These are phyloP conservation scores for Acanthornis magna DNA, from an alignment of 2,797 vertebrate genomes.

Conservation along the genomic window DNA sequence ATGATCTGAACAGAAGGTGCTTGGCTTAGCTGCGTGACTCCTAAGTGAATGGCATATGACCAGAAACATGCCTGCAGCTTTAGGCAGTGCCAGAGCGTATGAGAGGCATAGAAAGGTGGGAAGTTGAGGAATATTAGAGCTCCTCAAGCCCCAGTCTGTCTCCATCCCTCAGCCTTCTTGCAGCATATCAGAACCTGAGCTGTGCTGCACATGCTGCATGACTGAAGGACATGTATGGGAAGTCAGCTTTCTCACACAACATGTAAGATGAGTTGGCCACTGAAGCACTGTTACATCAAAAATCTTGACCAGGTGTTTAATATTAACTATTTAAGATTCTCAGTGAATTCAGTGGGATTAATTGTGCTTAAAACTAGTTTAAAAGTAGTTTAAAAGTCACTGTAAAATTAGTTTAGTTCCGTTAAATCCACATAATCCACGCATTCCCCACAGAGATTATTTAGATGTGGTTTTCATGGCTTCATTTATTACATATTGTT, in stretches of 20 bases:
- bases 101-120: background rate
- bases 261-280: background rate
- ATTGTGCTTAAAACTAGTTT: background rate
- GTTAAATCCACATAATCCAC: background rate
- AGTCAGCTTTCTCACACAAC: background rate
- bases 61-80: background rate
- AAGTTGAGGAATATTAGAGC: background rate
- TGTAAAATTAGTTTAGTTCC: background rate
- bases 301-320: background rate
- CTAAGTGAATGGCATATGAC: background rate
- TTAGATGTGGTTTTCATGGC: background rate
- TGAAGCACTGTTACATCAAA: background rate
- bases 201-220: accelerated
- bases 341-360: background rate
- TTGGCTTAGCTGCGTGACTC: background rate
- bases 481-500: background rate
- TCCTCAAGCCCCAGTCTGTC: background rate
- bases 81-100: background rate
- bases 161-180: background rate
- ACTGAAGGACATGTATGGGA: background rate
- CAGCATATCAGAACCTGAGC: background rate
- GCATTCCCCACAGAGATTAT: background rate
- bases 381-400: background rate
- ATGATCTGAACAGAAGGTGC: background rate
- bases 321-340: background rate